Evolutionary conservation across 1,140 invertebrate genomes (phyloP), one percentile per base, ranked within the genome.

Genomic region (Drosophila mayri): DNA sequence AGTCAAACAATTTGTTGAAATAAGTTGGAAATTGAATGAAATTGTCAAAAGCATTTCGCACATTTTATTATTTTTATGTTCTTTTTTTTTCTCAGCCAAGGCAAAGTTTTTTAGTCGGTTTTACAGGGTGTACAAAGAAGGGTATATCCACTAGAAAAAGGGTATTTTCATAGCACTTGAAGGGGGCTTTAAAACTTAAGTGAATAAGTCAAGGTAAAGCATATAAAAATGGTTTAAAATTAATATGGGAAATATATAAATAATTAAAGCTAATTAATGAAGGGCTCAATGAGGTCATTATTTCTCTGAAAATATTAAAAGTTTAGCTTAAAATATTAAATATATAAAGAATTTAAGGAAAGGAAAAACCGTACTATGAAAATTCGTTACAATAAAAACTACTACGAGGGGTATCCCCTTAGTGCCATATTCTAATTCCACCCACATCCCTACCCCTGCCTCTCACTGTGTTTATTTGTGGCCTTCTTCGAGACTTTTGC

Each of bases 11-110:
- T 90, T 90, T 90, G 85, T 74, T 90, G 81, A 85, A 90, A 90
- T 90, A 90, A 90, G 85, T 90, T 90, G 80, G 86, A 81, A 88
- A 90, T 90, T 90, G 85, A 90, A 90, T 90, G 85, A 90, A 90
- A 90, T 90, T 90, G 85, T 90, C 85, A 90, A 90, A 90, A 90
- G 78, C 85, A 90, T 90, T 90, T 90, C 81, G 85, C 85, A 90
- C 86, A 90, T 90, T 90, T 79, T 79, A 73, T 79, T 79, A 73
- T 79, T 73, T 71, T 61, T 73, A 54, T 77, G 57, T 76, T 37
- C 18, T 25, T 55, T 40, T 78, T 32, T 52, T 72, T 54, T 70
- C 11, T 44, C 14, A 44, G 49, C 55, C 47, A 72, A 60, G 55
- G 30, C 46, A 75, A 79, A 77, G 65, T 72, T 70, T 65, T 50